phyloP scores from a whole-genome alignment of 2,888 invertebrate species.

The Drosophila imparisetae region DNA sequence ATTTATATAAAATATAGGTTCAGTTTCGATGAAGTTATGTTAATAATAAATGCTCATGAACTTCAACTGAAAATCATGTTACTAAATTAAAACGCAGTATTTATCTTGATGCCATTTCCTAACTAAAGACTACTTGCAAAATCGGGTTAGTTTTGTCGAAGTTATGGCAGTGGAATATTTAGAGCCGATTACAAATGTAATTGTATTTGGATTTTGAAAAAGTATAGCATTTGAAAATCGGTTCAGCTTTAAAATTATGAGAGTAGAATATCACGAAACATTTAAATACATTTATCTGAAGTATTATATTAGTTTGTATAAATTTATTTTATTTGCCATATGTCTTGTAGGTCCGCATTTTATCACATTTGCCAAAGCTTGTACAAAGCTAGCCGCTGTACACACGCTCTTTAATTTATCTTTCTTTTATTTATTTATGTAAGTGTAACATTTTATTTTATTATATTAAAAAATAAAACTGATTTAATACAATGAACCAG shows the following conservation, averaged over 20 bases:
- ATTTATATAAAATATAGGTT: neutral
- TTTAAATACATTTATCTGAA: neutral
- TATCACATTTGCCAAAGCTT: neutral
- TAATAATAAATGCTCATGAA: neutral
- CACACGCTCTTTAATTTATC: neutral
- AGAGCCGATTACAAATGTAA: neutral
- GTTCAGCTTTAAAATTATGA: neutral
- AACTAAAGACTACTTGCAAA: neutral
- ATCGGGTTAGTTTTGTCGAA: neutral
- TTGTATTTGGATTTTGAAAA: neutral
- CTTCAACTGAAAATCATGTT: neutral
- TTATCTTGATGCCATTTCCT: neutral
- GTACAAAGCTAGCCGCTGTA: neutral
- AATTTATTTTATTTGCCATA: neutral
- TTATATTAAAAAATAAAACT: neutral
- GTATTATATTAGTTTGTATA: neutral
- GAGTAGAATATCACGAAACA: neutral
- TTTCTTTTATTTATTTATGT: neutral
- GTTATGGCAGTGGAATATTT: neutral
- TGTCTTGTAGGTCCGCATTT: neutral
- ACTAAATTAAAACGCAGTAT: neutral
- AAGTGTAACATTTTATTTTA: neutral
- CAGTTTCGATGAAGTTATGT: neutral
- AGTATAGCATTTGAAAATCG: neutral
- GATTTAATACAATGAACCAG: constrained; percentile 9